Base-by-base conservation (phyloP, 2,797 vertebrate species). In the Sebastes vulpes region DNA sequence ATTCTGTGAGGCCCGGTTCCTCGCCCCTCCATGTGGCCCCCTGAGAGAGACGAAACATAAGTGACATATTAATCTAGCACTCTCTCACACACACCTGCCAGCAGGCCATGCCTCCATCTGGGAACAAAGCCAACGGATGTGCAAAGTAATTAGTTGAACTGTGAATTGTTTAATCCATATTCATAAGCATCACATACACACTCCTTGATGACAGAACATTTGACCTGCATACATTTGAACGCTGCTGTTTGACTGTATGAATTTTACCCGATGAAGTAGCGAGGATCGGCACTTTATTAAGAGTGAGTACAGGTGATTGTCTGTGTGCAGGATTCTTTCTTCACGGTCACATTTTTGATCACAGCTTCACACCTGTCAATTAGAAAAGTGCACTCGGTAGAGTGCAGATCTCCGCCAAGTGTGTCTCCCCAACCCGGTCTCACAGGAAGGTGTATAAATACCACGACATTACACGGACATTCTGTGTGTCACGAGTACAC, bases 61-160 rank as follows among this genome's bases (percentile, higher is more conserved):
- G 85, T 83, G 89, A 92, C 84, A 83, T 65, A 77, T 88, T 89
- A 88, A 86, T 75, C 77, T 48, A 52, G 60, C 59, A 35, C 71
- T 57, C 38, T 38, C 66, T 16, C 73, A 7, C 57, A 67, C 71
- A 82, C 81, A 87, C 75, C 68, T 81, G 82, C 65, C 28, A 31
- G 31, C 58, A 64, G 2, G 1, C 63, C 65, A 73, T 48, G 42
- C 63, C 77, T 86, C 75, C 69, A 79, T 20, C 86, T 91, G 86
- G 83, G 87, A 92, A 71, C 58, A 11, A 20, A 4, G 63, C 74
- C 84, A 90, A 72, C 0, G 9, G 71, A 69, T 23, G 59, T 67
- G 66, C 61, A 78, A 82, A 83, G 76, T 85, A 94, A 93, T 94
- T 88, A 92, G 87, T 80, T 89, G 81, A 93, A 71, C 81, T 73